Base-by-base conservation (phyloP, 2,113 vertebrate genomes). In the Trogon surrucura region DNA sequence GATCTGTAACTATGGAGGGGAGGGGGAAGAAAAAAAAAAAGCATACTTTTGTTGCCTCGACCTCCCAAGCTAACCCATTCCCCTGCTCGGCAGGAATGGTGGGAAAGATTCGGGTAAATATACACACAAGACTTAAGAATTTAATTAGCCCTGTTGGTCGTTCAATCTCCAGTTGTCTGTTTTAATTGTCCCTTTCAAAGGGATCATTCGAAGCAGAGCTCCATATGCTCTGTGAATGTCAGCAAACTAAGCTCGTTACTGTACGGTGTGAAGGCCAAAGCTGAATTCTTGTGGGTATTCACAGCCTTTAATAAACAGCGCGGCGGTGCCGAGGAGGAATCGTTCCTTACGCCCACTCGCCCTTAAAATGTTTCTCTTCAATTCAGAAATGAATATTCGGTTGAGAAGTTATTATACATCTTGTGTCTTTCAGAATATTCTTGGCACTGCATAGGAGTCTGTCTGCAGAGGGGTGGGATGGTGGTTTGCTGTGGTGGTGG, bases 371-470 rank as follows among this genome's bases (percentile, higher is more conserved):
- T 91, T 97, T 96, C 80, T 93, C 77, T 95, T 95, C 53, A 71
- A 64, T 97, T 93, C 89, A 95, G 91, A 87, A 92, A 89, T 93
- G 95, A 93, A 91, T 95, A 88, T 97, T 95, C 96, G 79, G 80
- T 93, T 41, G 61, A 84, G 72, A 89, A 95, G 69, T 93, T 96
- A 79, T 91, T 80, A 36, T 82, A 36, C 72, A 87, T 96, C 80
- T 92, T 95, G 48, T 51, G 56, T 94, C 94, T 95, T 94, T 94
- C 83, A 95, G 14, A 91, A 84, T 95, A 93, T 74, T 93, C 89
- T 93, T 93, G 86, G 93, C 61, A 11, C 72, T 89, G 86, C 57
- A 70, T 62, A 84, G 85, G 73, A 93, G 83, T 86, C 91, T 89
- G 83, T 84, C 91, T 93, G 92, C 61, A 41, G 72, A 88, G 79